phyloP scores from a whole-genome alignment of 2,113 vertebrate genomes.

The Polypterus bichir region DNA sequence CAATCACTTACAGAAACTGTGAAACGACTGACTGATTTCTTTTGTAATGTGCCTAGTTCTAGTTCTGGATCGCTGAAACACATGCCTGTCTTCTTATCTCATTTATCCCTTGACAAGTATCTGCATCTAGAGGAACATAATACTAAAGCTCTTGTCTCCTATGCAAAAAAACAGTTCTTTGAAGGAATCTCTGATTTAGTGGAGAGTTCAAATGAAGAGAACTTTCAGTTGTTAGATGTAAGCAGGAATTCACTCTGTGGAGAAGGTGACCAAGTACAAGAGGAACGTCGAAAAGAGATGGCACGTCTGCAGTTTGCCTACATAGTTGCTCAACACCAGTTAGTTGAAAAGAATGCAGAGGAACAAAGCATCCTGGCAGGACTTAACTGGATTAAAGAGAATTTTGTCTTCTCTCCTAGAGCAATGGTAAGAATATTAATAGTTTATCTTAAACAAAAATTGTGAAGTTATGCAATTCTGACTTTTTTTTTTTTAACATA shows the following conservation, averaged over 20 bases:
- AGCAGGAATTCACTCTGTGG: conserved; percentile 30
- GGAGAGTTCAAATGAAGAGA: conserved; percentile 51
- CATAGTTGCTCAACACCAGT: conserved; percentile 58
- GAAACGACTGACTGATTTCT: conserved; percentile 45
- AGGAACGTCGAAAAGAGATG: conserved; percentile 50
- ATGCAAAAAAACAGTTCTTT: conserved; percentile 56
- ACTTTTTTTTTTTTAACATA: no score
- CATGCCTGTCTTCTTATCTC: conserved; percentile 53
- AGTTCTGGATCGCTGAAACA: not conserved
- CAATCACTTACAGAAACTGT: conserved; percentile 43
- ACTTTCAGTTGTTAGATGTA: conserved; percentile 52
- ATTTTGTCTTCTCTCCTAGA: conserved; percentile 25
- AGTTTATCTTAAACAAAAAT: not conserved
- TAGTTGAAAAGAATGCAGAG: conserved; percentile 56
- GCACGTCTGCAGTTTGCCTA: conserved; percentile 61
- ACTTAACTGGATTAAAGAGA: conserved; percentile 53
- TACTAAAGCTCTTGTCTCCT: conserved; percentile 56
- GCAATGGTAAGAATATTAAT: conserved; percentile 42
- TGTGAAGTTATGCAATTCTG: not conserved
- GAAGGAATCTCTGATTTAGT: conserved; percentile 46
- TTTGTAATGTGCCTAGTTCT: conserved; percentile 24
- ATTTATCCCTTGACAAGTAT: conserved; percentile 60
- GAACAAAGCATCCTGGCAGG: conserved; percentile 49
- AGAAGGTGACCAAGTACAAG: conserved; percentile 25
- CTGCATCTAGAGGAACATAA: conserved; percentile 66